Evolutionary conservation across 37 sponge, comb jelly and placozoan species (phyloP), one percentile per base, ranked within the genome.

Genomic region (Cliona cf. orientalis): DNA sequence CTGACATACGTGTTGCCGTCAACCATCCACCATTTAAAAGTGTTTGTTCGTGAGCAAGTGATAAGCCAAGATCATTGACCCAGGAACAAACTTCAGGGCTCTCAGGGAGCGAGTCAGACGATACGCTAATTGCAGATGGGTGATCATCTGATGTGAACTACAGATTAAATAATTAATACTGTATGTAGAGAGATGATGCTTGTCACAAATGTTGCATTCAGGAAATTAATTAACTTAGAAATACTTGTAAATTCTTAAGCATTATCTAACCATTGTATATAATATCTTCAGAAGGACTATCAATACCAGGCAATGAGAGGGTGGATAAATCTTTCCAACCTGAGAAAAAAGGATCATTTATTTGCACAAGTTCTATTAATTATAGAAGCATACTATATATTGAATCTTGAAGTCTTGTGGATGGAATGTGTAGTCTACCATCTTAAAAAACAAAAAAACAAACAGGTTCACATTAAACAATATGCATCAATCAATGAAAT

Each of bases 221-320:
- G n/a, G n/a, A n/a, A n/a, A n/a, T n/a, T n/a, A n/a, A n/a, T n/a
- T n/a, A n/a, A n/a, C n/a, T n/a, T n/a, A n/a, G n/a, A n/a, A n/a
- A n/a, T n/a, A n/a, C n/a, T n/a, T n/a, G n/a, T n/a, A n/a, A n/a
- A n/a, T n/a, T n/a, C n/a, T n/a, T n/a, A n/a, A n/a, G n/a, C n/a
- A n/a, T n/a, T n/a, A n/a, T n/a, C n/a, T n/a, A n/a, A n/a, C n/a
- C n/a, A n/a, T n/a, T n/a, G n/a, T n/a, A n/a, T 62, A 62, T 25
- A 62, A n/a, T 62, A 62, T 28, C 64, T 62, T 62, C 64, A 62
- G 28, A 62, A 6, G 7, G 64, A 62, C 64, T n/a, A 62, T 62
- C 64, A 62, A 62, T n/a, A 7, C 23, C 64, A 26, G 64, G 64
- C 28, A 62, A 23, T 7, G 64, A 62, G 23, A 26, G 23, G 6